Evolutionary conservation across 2,797 vertebrate genomes (phyloP).

Genomic region (Pipistrellus nathusii): DNA sequence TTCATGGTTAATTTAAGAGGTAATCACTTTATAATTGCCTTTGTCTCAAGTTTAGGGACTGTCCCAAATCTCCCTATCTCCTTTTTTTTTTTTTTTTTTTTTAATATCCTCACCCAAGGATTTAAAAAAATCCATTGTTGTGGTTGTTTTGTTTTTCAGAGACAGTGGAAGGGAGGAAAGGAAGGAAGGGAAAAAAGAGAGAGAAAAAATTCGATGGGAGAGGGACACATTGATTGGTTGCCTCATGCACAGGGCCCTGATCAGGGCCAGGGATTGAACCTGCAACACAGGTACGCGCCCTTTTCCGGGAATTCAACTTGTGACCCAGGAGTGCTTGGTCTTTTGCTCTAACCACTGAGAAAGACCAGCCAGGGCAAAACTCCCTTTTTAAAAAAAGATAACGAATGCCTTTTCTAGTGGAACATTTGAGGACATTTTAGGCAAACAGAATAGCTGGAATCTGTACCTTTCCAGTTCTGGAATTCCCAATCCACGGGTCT

Average conservation of each 20-base stretch:
- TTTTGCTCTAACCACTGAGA: background rate
- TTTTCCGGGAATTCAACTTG: background rate
- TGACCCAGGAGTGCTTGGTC: background rate
- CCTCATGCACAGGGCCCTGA: background rate
- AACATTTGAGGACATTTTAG: background rate
- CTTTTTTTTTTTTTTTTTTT: background rate
- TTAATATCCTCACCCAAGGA: background rate
- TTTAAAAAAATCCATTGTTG: too few species aligned
- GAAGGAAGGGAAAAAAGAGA: background rate
- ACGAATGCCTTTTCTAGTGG: background rate
- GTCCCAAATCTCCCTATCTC: background rate
- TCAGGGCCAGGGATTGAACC: background rate
- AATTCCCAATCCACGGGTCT: background rate
- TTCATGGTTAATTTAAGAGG: background rate
- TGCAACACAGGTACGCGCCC: background rate
- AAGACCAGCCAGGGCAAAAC: background rate
- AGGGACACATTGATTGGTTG: background rate
- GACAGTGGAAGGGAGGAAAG: background rate
- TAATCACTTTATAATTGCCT: background rate
- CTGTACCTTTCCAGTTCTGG: background rate
- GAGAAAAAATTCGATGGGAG: background rate
- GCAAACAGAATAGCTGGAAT: background rate
- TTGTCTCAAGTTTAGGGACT: conserved; percentile 45
- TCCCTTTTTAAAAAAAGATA: background rate
- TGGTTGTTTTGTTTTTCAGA: background rate